Evolutionary conservation across 2,113 vertebrate species (phyloP).

Genomic region (Fregetta grallaria): DNA sequence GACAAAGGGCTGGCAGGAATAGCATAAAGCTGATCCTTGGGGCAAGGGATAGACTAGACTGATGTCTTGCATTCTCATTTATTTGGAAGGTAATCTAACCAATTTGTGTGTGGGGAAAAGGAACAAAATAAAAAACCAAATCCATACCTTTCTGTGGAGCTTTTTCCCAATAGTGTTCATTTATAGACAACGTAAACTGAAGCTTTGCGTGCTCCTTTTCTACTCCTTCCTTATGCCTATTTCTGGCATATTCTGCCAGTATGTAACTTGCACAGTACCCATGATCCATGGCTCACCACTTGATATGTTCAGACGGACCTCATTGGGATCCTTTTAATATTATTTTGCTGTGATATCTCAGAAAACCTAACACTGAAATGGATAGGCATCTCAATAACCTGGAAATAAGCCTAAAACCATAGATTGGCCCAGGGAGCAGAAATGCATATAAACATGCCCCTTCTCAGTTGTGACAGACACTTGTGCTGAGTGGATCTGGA

Average conservation of each 20-base stretch:
- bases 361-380: not conserved
- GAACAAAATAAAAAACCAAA: not conserved
- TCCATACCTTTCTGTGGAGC: not conserved
- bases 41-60: not conserved
- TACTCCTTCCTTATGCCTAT: not conserved
- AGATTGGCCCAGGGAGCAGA: not conserved
- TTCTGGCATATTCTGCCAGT: not conserved
- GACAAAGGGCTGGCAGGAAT: not conserved
- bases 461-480: not conserved
- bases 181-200: not conserved
- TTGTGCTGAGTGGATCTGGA: not conserved
- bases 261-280: not conserved
- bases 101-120: not conserved
- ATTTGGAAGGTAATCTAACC: not conserved
- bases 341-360: not conserved
- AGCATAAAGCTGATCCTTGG: not conserved
- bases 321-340: not conserved
- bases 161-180: not conserved
- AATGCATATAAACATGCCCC: fast-evolving
- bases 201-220: not conserved
- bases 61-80: not conserved
- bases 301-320: not conserved
- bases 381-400: not conserved
- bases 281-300: not conserved
- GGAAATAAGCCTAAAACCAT: not conserved